Evolutionary conservation across 2,113 vertebrate species (phyloP).

Genomic region (Charina bottae): DNA sequence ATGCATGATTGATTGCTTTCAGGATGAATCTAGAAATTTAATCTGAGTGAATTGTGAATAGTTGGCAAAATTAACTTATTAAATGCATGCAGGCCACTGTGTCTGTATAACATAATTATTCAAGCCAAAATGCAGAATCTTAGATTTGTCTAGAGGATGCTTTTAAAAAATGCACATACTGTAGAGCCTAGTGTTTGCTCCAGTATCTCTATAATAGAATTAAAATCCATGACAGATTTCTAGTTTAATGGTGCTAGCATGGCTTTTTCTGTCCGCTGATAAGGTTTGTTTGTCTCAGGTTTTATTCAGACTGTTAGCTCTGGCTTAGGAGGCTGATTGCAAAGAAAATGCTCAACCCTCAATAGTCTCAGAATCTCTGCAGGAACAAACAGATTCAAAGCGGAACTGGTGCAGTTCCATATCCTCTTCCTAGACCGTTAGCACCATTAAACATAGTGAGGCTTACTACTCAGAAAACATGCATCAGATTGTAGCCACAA

Average conservation of each 20-base stretch:
- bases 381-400: background rate
- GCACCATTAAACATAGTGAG: background rate
- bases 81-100: background rate
- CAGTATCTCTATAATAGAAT: background rate
- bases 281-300: background rate
- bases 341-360: background rate
- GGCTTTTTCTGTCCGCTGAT: background rate
- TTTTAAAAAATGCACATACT: background rate
- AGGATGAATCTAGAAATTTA: background rate
- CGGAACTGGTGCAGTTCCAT: background rate
- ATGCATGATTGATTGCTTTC: background rate
- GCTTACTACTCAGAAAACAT: background rate
- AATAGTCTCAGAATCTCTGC: background rate
- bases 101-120: background rate
- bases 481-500: background rate
- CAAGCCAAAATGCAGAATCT: background rate
- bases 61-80: background rate
- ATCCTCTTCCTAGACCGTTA: background rate
- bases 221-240: background rate
- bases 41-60: background rate
- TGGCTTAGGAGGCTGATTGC: background rate
- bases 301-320: background rate
- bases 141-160: background rate
- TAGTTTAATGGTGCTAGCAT: background rate
- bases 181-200: background rate